Evolutionary conservation across 2,888 invertebrate genomes (phyloP), one percentile per base, ranked within the genome.

Genomic region (Brachypalpus laphriformis): DNA sequence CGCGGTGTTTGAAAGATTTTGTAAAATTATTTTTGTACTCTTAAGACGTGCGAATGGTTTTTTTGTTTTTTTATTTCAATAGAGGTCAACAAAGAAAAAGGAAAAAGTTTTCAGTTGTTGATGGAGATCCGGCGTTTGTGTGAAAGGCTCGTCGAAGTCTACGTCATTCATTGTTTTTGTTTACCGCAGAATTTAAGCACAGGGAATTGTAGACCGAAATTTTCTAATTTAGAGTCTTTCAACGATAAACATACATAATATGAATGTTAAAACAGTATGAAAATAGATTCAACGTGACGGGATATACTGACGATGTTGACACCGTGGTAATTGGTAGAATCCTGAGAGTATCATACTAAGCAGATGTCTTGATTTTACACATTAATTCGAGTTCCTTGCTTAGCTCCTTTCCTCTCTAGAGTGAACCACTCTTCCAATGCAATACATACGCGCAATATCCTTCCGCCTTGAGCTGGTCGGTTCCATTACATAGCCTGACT

Each of bases 21-120:
- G 34, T 66, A 51, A 66, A 51, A 51, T 25, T 51, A 28, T 51
- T 66, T 74, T 65, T 45, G 28, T 37, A 34, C 42, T 56, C 20
- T 11, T 14, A 25, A 20, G 22, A 63, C 34, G 54, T 57, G 56
- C 37, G 57, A 57, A 75, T 63, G 49, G 28, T 18, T 45, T 57
- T 45, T 20, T 37, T 8, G 3, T 42, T 18, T n/a, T n/a, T n/a
- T n/a, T n/a, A 25, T 42, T 42, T 6, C 14, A 7, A 42, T 42
- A 7, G 20, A 20, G 1, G 47, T 9, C 47, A 18, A 47, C 11
- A 20, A 16, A 42, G 16, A 42, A 18, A 61, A 42, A 25, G 6
- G 25, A 9, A 4, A n/a, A 1, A 20, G 37, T n/a, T n/a, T n/a
- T n/a, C n/a, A n/a, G n/a, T n/a, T 25, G 14, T 20, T 22, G 34